Percentiles rank a stretch among this genome's conserved stretches.
phyloP scores from a whole-genome alignment of 2,113 vertebrate genomes.

The Pterocles orientalis region DNA sequence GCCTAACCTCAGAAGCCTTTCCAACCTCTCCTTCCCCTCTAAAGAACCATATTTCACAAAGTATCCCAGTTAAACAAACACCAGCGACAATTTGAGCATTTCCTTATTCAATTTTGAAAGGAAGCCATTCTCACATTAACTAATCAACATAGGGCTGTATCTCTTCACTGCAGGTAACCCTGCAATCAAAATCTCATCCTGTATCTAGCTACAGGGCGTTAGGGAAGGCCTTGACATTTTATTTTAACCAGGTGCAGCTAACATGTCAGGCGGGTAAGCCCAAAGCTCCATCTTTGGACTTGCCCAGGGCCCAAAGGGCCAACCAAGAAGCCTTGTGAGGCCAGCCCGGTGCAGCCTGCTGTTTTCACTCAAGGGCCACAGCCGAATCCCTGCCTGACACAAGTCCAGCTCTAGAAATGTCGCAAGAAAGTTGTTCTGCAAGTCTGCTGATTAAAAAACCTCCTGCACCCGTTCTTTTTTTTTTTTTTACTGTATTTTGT shows the following conservation, averaged over 20 bases:
- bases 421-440: slow-evolving; percentile 40
- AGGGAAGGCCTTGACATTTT: neutral
- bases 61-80: neutral
- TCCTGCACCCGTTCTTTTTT: neutral
- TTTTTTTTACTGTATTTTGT: slow-evolving; percentile 23
- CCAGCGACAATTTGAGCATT: neutral
- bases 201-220: neutral
- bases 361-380: neutral
- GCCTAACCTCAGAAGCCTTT: neutral
- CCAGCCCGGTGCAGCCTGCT: accelerated
- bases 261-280: neutral
- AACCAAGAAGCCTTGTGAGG: accelerated
- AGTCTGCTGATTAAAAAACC: slow-evolving; percentile 31
- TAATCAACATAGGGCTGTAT: neutral
- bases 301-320: accelerated
- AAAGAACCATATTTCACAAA: neutral
- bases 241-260: neutral
- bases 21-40: neutral
- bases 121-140: neutral
- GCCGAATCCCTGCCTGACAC: neutral
- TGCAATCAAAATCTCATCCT: neutral
- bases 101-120: neutral
- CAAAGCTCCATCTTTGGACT: neutral
- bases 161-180: neutral
- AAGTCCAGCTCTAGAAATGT: slow-evolving; percentile 24